phyloP scores from a whole-genome alignment of 1,140 invertebrate genomes.

The Bombus fervidus region DNA sequence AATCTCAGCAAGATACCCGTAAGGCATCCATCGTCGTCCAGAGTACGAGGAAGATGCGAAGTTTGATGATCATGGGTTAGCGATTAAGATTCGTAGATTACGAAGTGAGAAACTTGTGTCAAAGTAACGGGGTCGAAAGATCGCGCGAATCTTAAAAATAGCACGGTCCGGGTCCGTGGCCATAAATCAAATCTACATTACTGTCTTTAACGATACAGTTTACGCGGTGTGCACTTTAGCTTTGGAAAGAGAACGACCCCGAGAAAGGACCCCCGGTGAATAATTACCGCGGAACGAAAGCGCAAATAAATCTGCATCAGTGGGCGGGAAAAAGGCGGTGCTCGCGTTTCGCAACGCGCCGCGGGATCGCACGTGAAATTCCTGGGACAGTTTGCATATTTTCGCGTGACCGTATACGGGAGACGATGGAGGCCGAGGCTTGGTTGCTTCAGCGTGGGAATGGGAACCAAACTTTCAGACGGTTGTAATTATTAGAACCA shows the following conservation, averaged over 20 bases:
- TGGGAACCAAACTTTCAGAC: constrained; percentile 35
- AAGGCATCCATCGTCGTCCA: too few relatives aligned
- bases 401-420: constrained; percentile 37
- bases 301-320: constrained; percentile 30
- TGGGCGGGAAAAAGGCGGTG: constrained; percentile 36
- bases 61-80: not conserved
- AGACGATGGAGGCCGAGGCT: not conserved
- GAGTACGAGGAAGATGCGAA: not conserved
- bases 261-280: not conserved
- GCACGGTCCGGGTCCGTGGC: not conserved
- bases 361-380: constrained; percentile 40
- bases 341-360: constrained; percentile 20
- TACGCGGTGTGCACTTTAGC: not conserved
- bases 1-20: too few relatives aligned
- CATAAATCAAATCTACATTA: constrained; percentile 28
- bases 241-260: not conserved
- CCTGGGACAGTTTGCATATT: constrained; percentile 50
- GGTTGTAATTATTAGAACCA: constrained; percentile 46
- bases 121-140: not conserved
- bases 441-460: constrained; percentile 29
- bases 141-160: constrained; percentile 22
- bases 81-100: not conserved
- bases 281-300: constrained; percentile 32
- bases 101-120: not conserved
- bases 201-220: constrained; percentile 22